Conservation (phyloP, 2,888 invertebrate species). For the Drosophila birchii region DNA sequence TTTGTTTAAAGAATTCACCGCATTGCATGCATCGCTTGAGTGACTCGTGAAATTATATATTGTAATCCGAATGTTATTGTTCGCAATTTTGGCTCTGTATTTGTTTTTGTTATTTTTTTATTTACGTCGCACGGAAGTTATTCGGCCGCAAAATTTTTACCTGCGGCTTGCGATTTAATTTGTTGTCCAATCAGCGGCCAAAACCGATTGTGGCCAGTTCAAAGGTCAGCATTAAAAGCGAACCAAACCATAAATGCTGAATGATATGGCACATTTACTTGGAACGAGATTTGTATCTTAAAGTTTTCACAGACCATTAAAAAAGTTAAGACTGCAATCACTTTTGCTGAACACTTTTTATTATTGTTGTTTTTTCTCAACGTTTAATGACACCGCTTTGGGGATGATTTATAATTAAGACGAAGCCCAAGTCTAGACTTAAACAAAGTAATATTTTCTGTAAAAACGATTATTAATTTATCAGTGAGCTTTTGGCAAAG, state of each 20-base stretch:
- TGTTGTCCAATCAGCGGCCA: constrained; percentile 25
- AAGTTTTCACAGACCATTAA: constrained; percentile 23
- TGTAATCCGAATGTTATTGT: constrained; percentile 48
- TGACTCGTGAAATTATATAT: constrained; percentile 54
- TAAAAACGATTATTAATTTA: background rate
- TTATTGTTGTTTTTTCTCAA: background rate
- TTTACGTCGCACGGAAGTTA: constrained; percentile 63
- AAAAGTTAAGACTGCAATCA: constrained; percentile 11
- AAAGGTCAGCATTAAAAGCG: constrained; percentile 30
- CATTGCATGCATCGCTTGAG: constrained; percentile 63
- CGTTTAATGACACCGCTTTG: constrained; percentile 1
- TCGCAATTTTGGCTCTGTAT: constrained; percentile 30
- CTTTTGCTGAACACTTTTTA: constrained; percentile 14
- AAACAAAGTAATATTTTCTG: constrained; percentile 3
- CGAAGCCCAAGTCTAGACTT: constrained; percentile 21
- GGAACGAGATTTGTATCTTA: constrained; percentile 14
- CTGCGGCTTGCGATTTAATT: constrained; percentile 50
- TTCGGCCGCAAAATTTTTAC: constrained; percentile 51
- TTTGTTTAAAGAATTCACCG: constrained; percentile 40
- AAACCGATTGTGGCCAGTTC: constrained; percentile 33
- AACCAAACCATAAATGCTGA: constrained; percentile 2
- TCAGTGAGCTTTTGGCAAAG: constrained; percentile 1
- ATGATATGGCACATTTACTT: constrained; percentile 24
- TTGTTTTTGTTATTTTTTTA: constrained; percentile 36
- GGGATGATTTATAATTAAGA: background rate